Evolutionary conservation across 2,113 vertebrate genomes (phyloP), one percentile per base, ranked within the genome.

Genomic region (Anguilla japonica): DNA sequence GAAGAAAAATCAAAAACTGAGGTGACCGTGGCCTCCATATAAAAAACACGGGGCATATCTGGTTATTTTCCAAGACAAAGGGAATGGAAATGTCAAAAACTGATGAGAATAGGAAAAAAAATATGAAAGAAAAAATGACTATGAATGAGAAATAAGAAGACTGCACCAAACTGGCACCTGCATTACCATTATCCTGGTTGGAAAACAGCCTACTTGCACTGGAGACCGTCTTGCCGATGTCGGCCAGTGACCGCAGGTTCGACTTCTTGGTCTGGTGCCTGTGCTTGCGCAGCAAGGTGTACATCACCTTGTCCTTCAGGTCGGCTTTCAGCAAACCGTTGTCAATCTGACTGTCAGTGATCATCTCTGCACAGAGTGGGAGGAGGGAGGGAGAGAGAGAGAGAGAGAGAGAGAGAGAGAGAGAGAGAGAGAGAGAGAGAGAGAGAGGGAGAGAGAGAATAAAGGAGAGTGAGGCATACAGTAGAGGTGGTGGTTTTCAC

Each of bases 181-280:
- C 94, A 97, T 98, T 99, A 99, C 97, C 98, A 94, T 98, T 98
- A 91, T 99, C 98, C 83, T 95, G 96, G 96, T 95, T 97, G 96
- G 97, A 94, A 97, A 99, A 99, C 97, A 98, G 97, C 97, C 98
- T 98, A 98, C 98, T 99, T 97, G 98, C 98, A 96, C 97, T 98
- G 95, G 98, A 99, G 93, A 99, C 98, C n/a, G 98, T 99, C 95
- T 98, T 99, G 89, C 98, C 98, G 2, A 99, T 99, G 95, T 99
- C 98, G 7, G 98, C 98, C 95, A 99, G 94, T 0, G 98, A 99
- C 46, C 98, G 98, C 82, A 99, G 97, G 94, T 99, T 99, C 92
- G 98, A 99, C 89, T 99, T 99, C 96, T 99, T 99, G 91, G 98
- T 99, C 94, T 99, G 98, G 93, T 99, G 98, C 26, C 97, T 96